Conservation (phyloP, 23 tunicate species). For the Ciona savignyi region DNA sequence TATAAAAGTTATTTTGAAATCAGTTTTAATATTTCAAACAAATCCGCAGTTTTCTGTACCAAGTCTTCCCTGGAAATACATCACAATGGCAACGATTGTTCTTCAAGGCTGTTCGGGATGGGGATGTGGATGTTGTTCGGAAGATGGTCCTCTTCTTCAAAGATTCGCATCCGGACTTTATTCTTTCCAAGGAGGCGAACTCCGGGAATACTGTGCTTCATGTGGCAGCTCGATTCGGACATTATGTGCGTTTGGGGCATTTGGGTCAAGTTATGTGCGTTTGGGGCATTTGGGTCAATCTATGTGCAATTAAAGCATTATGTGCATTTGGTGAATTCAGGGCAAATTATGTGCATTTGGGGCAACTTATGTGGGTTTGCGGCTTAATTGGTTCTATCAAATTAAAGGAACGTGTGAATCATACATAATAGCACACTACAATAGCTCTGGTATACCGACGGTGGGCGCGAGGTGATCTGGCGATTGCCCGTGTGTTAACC, state of each 20-base stretch:
- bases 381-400: too few species aligned
- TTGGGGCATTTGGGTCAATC: too few species aligned
- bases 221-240: conserved; percentile 76
- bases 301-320: not conserved
- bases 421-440: too few species aligned
- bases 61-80: conserved; percentile 90
- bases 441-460: too few species aligned
- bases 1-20: not conserved
- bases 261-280: too few species aligned
- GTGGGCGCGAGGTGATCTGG: too few species aligned
- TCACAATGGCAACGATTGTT: conserved; percentile 66
- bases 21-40: too few species aligned
- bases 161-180: conserved; percentile 67
- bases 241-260: conserved; percentile 76
- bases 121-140: conserved; percentile 57
- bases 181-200: conserved; percentile 34
- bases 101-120: conserved; percentile 84
- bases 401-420: too few species aligned
- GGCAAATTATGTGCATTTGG: too few species aligned
- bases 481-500: too few species aligned
- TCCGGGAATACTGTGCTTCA: conserved; percentile 77
- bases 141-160: conserved; percentile 79
- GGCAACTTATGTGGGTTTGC: too few species aligned
- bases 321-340: too few species aligned
- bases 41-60: conserved; percentile 67